Evolutionary conservation across 2,113 vertebrate genomes (phyloP), one percentile per base, ranked within the genome.

Genomic region (Semnopithecus entellus): DNA sequence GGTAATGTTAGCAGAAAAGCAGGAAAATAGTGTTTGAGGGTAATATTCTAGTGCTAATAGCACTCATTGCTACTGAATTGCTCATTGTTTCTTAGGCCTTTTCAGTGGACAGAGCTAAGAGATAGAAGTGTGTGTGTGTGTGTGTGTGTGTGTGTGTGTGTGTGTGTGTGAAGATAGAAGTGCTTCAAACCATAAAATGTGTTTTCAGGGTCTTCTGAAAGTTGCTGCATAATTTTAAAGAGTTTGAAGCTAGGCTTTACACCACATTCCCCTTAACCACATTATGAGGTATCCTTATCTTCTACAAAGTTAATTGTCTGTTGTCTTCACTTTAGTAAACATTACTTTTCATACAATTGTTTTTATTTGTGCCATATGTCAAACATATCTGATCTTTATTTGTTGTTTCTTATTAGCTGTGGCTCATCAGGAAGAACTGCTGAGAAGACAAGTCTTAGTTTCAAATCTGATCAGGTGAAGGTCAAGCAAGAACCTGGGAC

Each of bases 401-500:
- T 75, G 68, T 84, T 76, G 16, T 92, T 84, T 92, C 11, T 78
- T 76, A n/a, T 22, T 97, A 99, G 99, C 97, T 99, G 99, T 98
- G 99, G 99, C 55, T 99, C 99, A 87, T 99, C 99, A 0, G 99
- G 99, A 83, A 99, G 99, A 98, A 98, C 98, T 16, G 98, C 98
- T 97, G 99, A 99, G 93, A 99, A 99, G 95, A 90, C 93, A 95
- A 85, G 98, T 92, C 5, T 99, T 93, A 98, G 97, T 97, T 98
- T 99, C 97, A 98, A 98, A 98, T 57, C 98, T 97, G 99, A 99
- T 88, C 99, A 99, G 93, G 99, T 99, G 90, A 99, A 98, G 98
- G 99, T 99, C 96, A 99, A 99, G 91, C 99, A 99, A 96, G 99
- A 99, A 95, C 99, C 99, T 18, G 99, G 99, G 38, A 99, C 98